A percentile compares a stretch with the other conserved stretches of the same genome.
Evolutionary conservation across 92 coral and sea anemone species (phyloP).

Genomic region (Pocillopora grandis): DNA sequence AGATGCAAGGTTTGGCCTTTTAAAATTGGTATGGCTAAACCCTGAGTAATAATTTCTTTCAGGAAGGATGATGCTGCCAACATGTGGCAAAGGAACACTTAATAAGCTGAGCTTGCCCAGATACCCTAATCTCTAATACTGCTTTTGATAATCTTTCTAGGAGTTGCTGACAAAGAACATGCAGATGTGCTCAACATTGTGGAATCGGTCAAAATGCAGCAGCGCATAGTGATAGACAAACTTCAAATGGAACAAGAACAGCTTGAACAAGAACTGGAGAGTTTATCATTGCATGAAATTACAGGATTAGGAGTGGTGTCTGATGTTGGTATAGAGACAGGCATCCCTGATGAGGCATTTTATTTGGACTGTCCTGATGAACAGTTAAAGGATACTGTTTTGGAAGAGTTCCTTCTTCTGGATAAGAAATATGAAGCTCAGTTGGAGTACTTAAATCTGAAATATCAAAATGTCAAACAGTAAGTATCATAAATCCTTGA

Average conservation of each 20-base stretch:
- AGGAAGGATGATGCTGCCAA: too few relatives aligned
- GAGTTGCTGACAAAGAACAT: slow-evolving; percentile 77
- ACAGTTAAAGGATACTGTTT: slow-evolving; percentile 65
- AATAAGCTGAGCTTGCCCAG: neutral
- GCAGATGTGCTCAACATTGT: slow-evolving; percentile 76
- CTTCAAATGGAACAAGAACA: slow-evolving; percentile 70
- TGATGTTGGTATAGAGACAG: slow-evolving; percentile 57
- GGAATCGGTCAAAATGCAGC: slow-evolving; percentile 89
- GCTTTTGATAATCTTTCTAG: slow-evolving; percentile 24
- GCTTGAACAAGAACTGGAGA: slow-evolving; percentile 80
- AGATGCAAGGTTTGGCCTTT: too few relatives aligned
- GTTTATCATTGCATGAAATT: slow-evolving; percentile 43
- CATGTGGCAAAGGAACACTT: too few relatives aligned
- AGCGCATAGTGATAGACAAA: slow-evolving; percentile 65
- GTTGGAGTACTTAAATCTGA: slow-evolving; percentile 76
- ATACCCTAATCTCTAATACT: neutral
- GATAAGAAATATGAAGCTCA: slow-evolving; percentile 94
- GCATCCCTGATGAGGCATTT: slow-evolving; percentile 83
- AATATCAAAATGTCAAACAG: slow-evolving; percentile 68
- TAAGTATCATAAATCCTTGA: slow-evolving; percentile 24
- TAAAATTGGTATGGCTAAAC: too few relatives aligned
- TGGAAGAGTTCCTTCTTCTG: slow-evolving; percentile 83
- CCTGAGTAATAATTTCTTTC: too few relatives aligned
- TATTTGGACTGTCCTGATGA: slow-evolving; percentile 86
- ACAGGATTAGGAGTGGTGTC: slow-evolving; percentile 45